Conservation (phyloP, 37 sponge, comb jelly and placozoan genomes). For the Spongilla lacustris region DNA sequence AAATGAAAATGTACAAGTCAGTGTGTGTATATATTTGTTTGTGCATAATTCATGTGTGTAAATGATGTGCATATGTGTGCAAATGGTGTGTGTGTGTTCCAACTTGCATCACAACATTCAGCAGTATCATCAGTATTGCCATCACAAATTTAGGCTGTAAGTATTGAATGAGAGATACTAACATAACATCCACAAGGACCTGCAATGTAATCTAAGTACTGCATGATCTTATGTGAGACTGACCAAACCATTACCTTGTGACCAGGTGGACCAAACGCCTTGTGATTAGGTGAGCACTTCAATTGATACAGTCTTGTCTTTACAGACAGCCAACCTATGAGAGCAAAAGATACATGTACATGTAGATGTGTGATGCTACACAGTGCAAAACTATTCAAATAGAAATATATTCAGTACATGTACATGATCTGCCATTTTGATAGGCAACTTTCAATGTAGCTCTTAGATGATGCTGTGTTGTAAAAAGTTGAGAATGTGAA, state of each 20-base stretch:
- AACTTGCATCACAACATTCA: slow-evolving; percentile 35
- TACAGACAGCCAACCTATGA: background rate
- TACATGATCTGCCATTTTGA: too few relatives aligned
- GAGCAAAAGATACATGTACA: background rate
- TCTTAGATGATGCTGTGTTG: too few relatives aligned
- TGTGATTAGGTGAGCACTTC: background rate
- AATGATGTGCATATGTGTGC: slow-evolving; percentile 17
- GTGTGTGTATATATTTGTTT: background rate
- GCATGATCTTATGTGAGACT: too few relatives aligned
- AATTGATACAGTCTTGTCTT: background rate
- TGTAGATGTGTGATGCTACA: background rate
- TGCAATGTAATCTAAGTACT: too few relatives aligned
- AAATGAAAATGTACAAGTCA: background rate
- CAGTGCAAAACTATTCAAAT: too few relatives aligned
- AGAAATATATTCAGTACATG: too few relatives aligned
- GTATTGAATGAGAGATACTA: background rate
- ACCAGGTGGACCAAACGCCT: background rate
- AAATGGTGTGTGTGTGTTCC: background rate
- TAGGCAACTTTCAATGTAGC: too few relatives aligned
- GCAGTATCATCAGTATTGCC: slow-evolving; percentile 3
- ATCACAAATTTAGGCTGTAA: slow-evolving; percentile 43
- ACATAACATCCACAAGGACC: background rate
- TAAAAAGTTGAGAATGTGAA: too few relatives aligned
- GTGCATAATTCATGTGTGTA: too few relatives aligned
- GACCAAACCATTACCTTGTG: background rate